Percentiles rank a stretch among this genome's conserved stretches.
phyloP scores from a whole-genome alignment of 2,888 invertebrate genomes.

The Dinocampus coccinellae region DNA sequence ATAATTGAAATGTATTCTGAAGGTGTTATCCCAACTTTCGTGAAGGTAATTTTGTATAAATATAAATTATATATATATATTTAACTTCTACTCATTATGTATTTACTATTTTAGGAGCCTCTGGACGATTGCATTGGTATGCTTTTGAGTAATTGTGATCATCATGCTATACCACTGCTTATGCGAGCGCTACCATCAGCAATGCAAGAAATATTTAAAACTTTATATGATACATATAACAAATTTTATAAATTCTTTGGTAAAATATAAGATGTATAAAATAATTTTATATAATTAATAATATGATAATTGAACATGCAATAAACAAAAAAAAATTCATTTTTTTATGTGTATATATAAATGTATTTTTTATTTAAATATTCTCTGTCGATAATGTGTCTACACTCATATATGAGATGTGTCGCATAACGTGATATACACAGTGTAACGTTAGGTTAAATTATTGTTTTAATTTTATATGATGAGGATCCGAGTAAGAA shows the following conservation, averaged over 20 bases:
- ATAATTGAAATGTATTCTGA: constrained; percentile 56
- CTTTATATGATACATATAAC: constrained; percentile 56
- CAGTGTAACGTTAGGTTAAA: too few relatives aligned
- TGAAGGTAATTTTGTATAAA: constrained; percentile 55
- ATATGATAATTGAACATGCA: too few relatives aligned
- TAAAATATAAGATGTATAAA: constrained; percentile 54
- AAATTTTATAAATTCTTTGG: constrained; percentile 64
- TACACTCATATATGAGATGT: too few relatives aligned
- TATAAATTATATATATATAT: constrained; percentile 17
- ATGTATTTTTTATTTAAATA: too few relatives aligned
- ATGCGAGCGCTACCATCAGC: constrained; percentile 57
- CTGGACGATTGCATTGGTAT: constrained; percentile 56
- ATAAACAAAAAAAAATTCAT: too few relatives aligned
- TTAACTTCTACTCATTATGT: not conserved
- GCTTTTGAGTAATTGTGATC: constrained; percentile 61
- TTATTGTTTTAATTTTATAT: too few relatives aligned
- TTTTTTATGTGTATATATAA: too few relatives aligned
- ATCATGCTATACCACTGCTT: constrained; percentile 57
- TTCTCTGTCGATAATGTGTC: too few relatives aligned
- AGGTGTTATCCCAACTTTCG: constrained; percentile 48
- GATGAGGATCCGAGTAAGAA: constrained; percentile 70
- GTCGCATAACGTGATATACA: too few relatives aligned
- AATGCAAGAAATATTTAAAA: constrained; percentile 60
- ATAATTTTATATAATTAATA: too few relatives aligned
- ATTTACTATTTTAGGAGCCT: constrained; percentile 51